Evolutionary conservation across 2,113 vertebrate genomes (phyloP).

Genomic region (Aepyceros melampus): DNA sequence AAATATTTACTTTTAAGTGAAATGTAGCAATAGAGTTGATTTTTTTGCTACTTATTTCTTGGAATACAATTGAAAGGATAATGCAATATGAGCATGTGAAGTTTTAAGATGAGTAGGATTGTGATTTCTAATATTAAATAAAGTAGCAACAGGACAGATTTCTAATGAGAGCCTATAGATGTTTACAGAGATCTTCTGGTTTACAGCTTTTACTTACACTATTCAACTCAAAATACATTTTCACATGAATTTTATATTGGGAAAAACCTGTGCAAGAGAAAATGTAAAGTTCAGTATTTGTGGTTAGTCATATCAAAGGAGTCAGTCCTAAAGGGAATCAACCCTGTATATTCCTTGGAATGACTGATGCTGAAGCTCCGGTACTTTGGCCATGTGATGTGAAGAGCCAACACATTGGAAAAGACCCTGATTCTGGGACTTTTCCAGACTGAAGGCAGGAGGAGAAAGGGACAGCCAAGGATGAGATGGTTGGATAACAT

Average conservation of each 20-base stretch:
- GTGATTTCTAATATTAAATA: background rate
- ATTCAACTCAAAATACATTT: background rate
- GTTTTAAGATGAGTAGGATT: background rate
- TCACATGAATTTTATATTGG: background rate
- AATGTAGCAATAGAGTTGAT: background rate
- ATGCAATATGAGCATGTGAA: background rate
- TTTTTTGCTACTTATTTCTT: background rate
- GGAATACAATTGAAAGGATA: background rate
- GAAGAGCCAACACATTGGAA: background rate
- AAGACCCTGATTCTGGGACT: background rate
- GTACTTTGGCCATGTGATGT: background rate
- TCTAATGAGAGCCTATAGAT: background rate
- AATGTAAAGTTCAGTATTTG: background rate
- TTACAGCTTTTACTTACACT: background rate
- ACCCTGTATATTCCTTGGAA: background rate
- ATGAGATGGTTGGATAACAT: background rate
- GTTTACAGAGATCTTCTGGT: background rate
- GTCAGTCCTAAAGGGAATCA: background rate
- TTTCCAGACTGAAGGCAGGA: background rate
- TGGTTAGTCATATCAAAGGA: background rate
- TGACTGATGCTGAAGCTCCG: background rate
- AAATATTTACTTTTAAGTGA: background rate
- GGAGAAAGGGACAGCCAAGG: background rate
- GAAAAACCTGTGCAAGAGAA: background rate
- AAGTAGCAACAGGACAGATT: background rate